Conservation (phyloP, 1,140 invertebrate genomes). For the Kradibia gibbosae region DNA sequence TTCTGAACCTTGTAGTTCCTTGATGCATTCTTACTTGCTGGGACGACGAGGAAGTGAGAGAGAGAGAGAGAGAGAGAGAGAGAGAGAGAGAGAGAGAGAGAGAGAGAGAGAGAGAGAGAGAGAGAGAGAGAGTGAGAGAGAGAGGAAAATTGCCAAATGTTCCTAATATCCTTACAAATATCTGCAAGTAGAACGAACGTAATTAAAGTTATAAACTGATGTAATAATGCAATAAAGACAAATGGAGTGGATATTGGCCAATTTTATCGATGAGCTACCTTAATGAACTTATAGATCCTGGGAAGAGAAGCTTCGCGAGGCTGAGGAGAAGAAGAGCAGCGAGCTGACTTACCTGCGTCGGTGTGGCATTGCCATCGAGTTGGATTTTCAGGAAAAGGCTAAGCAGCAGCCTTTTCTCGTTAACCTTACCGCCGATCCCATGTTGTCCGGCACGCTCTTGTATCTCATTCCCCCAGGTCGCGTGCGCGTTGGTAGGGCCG, state of each 20-base stretch:
- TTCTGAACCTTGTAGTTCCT: too few species aligned
- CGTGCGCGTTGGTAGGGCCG: constrained; percentile 69
- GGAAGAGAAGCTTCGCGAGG: constrained; percentile 73
- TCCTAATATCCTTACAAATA: too few species aligned
- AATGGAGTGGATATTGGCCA: neutral
- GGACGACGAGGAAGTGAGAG: too few species aligned
- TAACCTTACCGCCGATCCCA: constrained; percentile 81
- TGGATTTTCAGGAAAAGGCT: constrained; percentile 64
- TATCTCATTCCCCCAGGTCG: constrained; percentile 76
- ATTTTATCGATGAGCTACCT: constrained; percentile 7
- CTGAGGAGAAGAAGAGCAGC: constrained; percentile 74
- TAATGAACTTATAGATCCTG: constrained; percentile 63
- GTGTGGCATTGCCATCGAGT: constrained; percentile 73
- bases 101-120: too few species aligned
- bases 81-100: too few species aligned
- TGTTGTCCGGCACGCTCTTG: constrained; percentile 79
- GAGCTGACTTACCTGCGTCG: constrained; percentile 74
- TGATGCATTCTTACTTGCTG: too few species aligned
- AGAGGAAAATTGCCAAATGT: too few species aligned
- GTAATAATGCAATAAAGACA: neutral
- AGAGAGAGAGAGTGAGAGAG: too few species aligned
- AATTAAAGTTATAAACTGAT: too few species aligned
- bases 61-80: too few species aligned
- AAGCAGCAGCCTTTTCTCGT: constrained; percentile 75
- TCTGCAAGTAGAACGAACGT: too few species aligned